Base-by-base conservation (phyloP, 2,113 vertebrate genomes). In the Azemiops feae region DNA sequence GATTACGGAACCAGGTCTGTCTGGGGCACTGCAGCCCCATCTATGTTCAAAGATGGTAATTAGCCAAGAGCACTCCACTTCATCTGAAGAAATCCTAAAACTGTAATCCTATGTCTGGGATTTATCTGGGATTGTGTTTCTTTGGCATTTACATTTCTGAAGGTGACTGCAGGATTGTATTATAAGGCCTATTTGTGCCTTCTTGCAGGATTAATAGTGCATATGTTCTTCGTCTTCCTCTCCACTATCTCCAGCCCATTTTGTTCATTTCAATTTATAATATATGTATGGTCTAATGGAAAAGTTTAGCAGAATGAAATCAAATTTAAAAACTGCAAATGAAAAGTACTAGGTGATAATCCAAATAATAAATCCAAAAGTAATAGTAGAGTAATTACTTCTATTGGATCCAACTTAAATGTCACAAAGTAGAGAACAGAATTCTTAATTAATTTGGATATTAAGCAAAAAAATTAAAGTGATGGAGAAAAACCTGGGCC, bases 101-200 rank as follows among this genome's bases (percentile, higher is more conserved):
- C 34, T 60, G 18, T 43, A 43, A 81, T 81, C 34, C 39, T 81
- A 81, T 23, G 18, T 43, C 74, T 81, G 34, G 30, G 60, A 16
- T 81, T 81, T 81, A 81, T 43, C 74, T 81, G 34, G 74, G 74
- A 81, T 43, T 43, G 74, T 43, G 7, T 81, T 81, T 81, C 16
- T 81, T 6, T 43, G 34, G 74, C 34, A 81, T 81, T 39, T 81
- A 81, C 18, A 81, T 81, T 22, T 81, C 74, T 81, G 74, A 81
- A 43, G 74, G 74, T 81, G 34, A 81, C 34, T 55, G 18, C 18
- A 55, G 53, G 10, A 89, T 81, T 55, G n/a, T 57, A 39, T 12
- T 1, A 3, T 60, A 54, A 45, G 2, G 18, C 11, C 0, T 0
- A 87, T 92, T 92, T 55, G 22, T 12, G 0, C 0, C 2, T 34